Evolutionary conservation across 2,797 vertebrate species (phyloP).

Genomic region (Spatula versicolor): DNA sequence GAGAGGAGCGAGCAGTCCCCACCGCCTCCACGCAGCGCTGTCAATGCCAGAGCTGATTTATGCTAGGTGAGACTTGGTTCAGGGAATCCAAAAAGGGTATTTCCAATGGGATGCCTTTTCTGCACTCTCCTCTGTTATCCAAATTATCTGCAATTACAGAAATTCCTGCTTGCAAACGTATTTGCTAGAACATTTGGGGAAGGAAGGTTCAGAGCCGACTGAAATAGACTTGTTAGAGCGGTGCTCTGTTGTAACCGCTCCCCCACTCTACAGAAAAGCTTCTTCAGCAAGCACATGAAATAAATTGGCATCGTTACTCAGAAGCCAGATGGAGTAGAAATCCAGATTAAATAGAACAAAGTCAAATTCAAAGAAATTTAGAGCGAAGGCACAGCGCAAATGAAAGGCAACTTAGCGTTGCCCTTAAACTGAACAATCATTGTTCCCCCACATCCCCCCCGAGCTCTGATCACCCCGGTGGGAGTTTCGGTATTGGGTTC

Average conservation of each 20-base stretch:
- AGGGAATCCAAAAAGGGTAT: background rate
- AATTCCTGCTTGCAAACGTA: background rate
- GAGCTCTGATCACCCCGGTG: background rate
- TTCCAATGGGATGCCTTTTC: background rate
- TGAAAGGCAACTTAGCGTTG: background rate
- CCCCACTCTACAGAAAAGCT: background rate
- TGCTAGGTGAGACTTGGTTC: background rate
- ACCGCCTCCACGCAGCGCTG: background rate
- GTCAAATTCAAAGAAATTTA: constrained; percentile 1
- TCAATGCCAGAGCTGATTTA: background rate
- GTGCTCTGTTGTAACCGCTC: background rate
- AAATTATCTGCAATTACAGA: background rate
- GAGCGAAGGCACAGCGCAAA: background rate
- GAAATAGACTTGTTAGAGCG: background rate
- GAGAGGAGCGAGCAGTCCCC: background rate
- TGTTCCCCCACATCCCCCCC: background rate
- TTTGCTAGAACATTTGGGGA: constrained; percentile 8
- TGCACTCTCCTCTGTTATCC: background rate
- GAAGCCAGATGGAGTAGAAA: constrained; percentile 55
- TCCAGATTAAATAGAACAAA: constrained; percentile 50
- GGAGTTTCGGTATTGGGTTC: background rate
- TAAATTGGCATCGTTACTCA: constrained; percentile 17
- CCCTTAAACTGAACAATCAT: constrained; percentile 17
- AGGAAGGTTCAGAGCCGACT: background rate
- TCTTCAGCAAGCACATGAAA: background rate